phyloP scores from a whole-genome alignment of 2,888 invertebrate genomes.

The Hetaerina titia region DNA sequence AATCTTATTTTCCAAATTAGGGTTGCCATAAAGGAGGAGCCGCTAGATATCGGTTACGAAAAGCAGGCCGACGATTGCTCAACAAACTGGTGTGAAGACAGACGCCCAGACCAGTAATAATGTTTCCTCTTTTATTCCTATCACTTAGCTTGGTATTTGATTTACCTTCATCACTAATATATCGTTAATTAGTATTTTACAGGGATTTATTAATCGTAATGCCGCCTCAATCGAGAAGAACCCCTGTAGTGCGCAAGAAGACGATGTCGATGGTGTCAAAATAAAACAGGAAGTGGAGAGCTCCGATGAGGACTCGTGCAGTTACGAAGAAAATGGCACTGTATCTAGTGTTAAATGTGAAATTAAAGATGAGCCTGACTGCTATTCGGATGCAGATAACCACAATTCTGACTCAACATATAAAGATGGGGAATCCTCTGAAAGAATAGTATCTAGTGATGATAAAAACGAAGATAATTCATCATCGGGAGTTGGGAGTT shows the following conservation, averaged over 20 bases:
- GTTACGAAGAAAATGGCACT: not conserved
- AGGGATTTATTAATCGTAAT: not conserved
- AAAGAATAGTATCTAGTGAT: not conserved
- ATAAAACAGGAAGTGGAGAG: slow-evolving; percentile 45
- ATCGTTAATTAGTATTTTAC: not conserved
- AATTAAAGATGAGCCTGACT: slow-evolving; percentile 14
- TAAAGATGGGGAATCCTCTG: not conserved
- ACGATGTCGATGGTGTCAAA: not conserved
- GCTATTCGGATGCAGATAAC: not conserved
- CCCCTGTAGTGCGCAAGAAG: not conserved
- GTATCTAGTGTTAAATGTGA: slow-evolving; percentile 20
- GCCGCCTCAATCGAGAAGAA: not conserved
- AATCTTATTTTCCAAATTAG: not conserved
- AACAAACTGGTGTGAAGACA: slow-evolving; percentile 30
- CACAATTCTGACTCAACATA: not conserved
- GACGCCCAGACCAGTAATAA: slow-evolving; percentile 29
- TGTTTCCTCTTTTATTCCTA: not conserved
- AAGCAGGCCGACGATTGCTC: not conserved
- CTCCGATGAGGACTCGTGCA: slow-evolving; percentile 25
- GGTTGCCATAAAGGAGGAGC: not conserved
- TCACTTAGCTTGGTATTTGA: not conserved
- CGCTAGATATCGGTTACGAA: not conserved
- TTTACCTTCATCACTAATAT: not conserved
- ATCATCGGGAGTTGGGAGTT: slow-evolving; percentile 17
- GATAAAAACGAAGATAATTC: not conserved